Evolutionary conservation across 2,888 invertebrate species (phyloP).

Genomic region (Silvanus unidentatus): DNA sequence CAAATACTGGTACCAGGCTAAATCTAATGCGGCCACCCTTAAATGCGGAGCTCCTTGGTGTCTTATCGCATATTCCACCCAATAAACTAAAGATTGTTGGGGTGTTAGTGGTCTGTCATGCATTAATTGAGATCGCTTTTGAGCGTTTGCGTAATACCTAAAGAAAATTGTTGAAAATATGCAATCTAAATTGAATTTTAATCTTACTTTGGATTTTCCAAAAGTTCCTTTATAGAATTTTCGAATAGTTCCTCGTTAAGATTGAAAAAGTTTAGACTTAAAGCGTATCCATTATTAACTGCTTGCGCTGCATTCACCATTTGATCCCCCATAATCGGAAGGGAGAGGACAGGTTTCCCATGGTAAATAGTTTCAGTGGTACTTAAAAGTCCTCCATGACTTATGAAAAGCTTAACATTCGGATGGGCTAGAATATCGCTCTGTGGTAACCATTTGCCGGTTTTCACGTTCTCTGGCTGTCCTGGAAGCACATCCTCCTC

Average conservation of each 20-base stretch:
- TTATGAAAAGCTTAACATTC: conserved; percentile 47
- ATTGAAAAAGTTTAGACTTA: conserved; percentile 35
- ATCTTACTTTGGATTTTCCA: conserved; percentile 32
- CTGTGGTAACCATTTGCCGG: too few relatives aligned
- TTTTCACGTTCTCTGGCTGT: conserved; percentile 55
- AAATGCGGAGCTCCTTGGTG: too few relatives aligned
- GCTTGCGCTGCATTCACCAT: conserved; percentile 47
- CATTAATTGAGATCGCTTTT: background rate
- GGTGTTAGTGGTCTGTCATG: conserved; percentile 20
- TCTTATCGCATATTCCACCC: conserved; percentile 31
- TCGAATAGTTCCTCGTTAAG: conserved; percentile 37
- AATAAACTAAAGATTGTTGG: conserved; percentile 25
- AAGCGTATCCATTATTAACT: conserved; percentile 43
- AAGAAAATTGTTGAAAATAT: background rate
- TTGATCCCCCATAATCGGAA: conserved; percentile 52
- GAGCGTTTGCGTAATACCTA: background rate
- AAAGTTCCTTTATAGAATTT: conserved; percentile 27
- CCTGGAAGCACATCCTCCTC: conserved; percentile 50
- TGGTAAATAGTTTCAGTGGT: too few relatives aligned
- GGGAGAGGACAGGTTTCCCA: conserved; percentile 50
- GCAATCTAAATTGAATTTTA: background rate
- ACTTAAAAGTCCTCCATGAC: conserved; percentile 50
- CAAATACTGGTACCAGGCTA: conserved; percentile 31
- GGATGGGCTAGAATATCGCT: conserved; percentile 41
- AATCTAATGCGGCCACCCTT: conserved; percentile 25